phyloP scores from a whole-genome alignment of 2,797 vertebrate genomes.

The Meriones psammophilus region DNA sequence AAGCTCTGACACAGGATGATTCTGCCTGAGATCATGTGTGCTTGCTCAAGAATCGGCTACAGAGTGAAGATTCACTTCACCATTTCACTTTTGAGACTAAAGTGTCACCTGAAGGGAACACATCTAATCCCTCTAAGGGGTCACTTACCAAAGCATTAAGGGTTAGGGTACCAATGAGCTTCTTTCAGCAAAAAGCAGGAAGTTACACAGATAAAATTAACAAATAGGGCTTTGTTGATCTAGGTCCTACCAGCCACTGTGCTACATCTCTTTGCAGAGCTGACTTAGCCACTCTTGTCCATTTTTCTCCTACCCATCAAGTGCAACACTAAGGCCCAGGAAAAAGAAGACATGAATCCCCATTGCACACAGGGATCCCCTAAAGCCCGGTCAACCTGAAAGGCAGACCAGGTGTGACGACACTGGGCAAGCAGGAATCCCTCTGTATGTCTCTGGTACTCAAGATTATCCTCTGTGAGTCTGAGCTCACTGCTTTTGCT shows the following conservation, averaged over 20 bases:
- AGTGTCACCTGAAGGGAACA: background rate
- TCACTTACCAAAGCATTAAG: conserved; percentile 24
- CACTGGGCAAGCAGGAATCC: too few species aligned
- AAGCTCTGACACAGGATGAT: background rate
- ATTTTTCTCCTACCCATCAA: background rate
- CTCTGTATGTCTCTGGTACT: background rate
- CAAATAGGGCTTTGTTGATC: background rate
- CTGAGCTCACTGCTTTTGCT: background rate
- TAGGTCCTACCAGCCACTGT: background rate
- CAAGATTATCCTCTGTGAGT: background rate
- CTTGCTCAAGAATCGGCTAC: background rate
- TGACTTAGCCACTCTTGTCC: background rate
- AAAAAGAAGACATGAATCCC: background rate
- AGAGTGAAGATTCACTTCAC: background rate
- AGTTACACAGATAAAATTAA: background rate
- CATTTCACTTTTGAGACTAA: background rate
- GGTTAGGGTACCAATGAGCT: background rate
- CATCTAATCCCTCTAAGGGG: background rate
- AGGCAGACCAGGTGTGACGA: background rate
- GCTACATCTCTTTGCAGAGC: background rate
- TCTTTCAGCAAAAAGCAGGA: background rate
- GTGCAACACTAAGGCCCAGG: background rate
- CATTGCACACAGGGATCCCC: background rate
- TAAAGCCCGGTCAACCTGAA: background rate
- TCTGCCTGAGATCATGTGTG: background rate